Conservation (phyloP, 2,113 vertebrate genomes). For the Salvator merianae region DNA sequence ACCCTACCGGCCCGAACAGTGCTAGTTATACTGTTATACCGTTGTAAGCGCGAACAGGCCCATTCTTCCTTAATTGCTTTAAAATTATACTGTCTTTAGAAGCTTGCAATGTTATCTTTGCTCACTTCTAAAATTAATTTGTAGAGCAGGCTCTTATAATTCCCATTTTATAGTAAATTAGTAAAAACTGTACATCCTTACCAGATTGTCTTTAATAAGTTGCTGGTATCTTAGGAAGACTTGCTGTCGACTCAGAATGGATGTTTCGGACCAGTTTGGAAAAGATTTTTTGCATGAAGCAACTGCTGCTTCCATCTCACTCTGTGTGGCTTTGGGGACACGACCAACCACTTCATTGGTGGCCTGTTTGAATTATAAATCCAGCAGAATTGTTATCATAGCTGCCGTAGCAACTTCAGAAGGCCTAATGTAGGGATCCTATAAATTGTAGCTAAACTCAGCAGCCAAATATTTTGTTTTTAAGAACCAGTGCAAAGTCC, state of each 20-base stretch:
- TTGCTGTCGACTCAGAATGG: constrained; percentile 91
- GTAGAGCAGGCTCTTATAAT: fast-evolving
- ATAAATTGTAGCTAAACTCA: background rate
- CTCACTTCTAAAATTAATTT: constrained; percentile 14
- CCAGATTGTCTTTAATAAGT: constrained; percentile 97
- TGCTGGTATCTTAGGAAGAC: constrained; percentile 94
- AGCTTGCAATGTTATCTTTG: background rate
- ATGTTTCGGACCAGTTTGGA: constrained; percentile 89
- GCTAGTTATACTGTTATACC: no score
- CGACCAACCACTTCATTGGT: constrained; percentile 89
- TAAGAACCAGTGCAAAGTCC: background rate
- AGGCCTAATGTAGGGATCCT: background rate
- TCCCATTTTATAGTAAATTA: constrained; percentile 20
- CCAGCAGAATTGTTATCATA: background rate
- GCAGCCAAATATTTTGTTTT: background rate
- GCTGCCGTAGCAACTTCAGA: background rate
- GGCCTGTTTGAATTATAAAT: constrained; percentile 76
- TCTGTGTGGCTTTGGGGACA: constrained; percentile 90
- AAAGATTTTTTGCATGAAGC: constrained; percentile 88
- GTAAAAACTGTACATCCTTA: constrained; percentile 69
- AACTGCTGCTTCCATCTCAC: constrained; percentile 91
- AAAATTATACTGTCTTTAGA: background rate
- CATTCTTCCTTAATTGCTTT: background rate
- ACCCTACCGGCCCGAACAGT: no score
- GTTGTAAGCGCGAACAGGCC: no score